Evolutionary conservation across 2,113 vertebrate species (phyloP).

Genomic region (Mormyrus lacerda): DNA sequence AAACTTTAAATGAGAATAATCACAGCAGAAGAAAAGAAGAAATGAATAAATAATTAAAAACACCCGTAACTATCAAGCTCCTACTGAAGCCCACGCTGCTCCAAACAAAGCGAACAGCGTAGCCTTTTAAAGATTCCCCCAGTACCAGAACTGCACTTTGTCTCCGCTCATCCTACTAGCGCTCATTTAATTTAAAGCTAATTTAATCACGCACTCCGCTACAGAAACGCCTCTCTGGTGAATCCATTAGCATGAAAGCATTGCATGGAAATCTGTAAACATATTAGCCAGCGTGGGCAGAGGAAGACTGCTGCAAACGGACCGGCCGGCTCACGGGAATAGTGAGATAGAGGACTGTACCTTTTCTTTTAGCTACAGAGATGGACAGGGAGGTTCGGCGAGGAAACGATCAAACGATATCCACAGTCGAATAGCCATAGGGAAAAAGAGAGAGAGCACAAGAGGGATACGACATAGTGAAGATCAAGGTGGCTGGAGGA

Average conservation of each 20-base stretch:
- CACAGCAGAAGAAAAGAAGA: background rate
- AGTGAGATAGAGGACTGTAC: constrained; percentile 6
- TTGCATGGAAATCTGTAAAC: background rate
- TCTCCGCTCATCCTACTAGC: background rate
- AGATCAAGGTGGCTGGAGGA: background rate
- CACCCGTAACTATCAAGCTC: background rate
- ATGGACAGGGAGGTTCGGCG: constrained; percentile 3
- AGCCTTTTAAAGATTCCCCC: constrained; percentile 1
- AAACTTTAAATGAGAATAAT: background rate
- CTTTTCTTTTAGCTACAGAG: constrained; percentile 18
- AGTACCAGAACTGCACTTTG: background rate
- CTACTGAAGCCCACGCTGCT: background rate
- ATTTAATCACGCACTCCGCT: background rate
- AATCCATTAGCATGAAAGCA: background rate
- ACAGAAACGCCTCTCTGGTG: background rate
- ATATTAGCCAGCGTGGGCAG: background rate
- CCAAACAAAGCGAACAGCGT: background rate
- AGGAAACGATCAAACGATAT: background rate
- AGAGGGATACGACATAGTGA: background rate
- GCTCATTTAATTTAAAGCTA: background rate
- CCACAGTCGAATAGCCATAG: background rate
- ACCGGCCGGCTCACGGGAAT: background rate
- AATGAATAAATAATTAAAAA: constrained; percentile 9
- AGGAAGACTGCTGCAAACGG: background rate
- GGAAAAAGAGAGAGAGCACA: background rate